Conservation (phyloP, 1,140 invertebrate species). For the Orius laevigatus region DNA sequence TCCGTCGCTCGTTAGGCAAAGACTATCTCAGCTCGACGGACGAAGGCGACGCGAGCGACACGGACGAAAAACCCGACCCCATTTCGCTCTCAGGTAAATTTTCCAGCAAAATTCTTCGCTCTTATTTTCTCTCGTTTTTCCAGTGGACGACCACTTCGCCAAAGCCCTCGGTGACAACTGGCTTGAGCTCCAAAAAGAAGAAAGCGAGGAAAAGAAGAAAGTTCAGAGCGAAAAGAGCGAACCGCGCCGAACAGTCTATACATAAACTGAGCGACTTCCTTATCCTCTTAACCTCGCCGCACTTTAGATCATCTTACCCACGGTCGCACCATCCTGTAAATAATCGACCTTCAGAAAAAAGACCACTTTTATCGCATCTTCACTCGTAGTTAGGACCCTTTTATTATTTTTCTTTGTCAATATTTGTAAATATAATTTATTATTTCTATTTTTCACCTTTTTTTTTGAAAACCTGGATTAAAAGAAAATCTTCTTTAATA, state of each 20-base stretch:
- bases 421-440: too few relatives aligned
- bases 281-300: too few relatives aligned
- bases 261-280: neutral
- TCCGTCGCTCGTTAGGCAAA: slow-evolving; percentile 76
- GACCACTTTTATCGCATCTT: too few relatives aligned
- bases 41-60: slow-evolving; percentile 12
- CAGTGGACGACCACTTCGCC: slow-evolving; percentile 90
- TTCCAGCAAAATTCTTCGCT: too few relatives aligned
- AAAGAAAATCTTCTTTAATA: too few relatives aligned
- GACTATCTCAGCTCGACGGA: slow-evolving; percentile 49
- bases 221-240: slow-evolving; percentile 2
- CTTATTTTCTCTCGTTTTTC: slow-evolving; percentile 22
- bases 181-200: slow-evolving; percentile 53
- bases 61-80: slow-evolving; percentile 5
- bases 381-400: too few relatives aligned
- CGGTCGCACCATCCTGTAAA: too few relatives aligned
- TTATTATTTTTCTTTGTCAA: too few relatives aligned
- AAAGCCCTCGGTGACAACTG: slow-evolving; percentile 90
- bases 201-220: slow-evolving; percentile 9
- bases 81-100: slow-evolving; percentile 11
- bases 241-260: neutral
- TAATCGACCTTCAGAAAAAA: too few relatives aligned
- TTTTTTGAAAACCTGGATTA: too few relatives aligned
- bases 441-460: too few relatives aligned
- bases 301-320: too few relatives aligned